Evolutionary conservation across 2,888 invertebrate genomes (phyloP).

Genomic region (Phyllotreta striolata): DNA sequence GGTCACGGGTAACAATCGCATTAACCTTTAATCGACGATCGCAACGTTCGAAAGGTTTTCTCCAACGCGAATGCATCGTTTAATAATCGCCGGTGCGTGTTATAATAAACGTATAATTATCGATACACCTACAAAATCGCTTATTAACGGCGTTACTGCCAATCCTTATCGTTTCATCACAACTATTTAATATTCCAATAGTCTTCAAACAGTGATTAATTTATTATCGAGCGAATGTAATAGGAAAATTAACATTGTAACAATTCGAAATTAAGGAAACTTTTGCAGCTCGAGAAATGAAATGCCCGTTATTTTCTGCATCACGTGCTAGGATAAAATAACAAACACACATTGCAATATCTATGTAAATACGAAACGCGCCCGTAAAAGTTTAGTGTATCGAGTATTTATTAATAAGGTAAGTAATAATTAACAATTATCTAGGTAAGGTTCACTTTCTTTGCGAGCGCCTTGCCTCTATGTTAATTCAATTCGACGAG

Average conservation of each 20-base stretch:
- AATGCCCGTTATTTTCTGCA: conserved; percentile 8
- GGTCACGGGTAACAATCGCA: too few species aligned
- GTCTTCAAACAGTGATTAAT: conserved; percentile 13
- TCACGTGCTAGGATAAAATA: conserved; percentile 17
- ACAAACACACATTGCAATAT: conserved; percentile 13
- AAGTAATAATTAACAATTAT: conserved; percentile 31
- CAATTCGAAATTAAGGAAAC: too few species aligned
- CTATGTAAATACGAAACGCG: conserved; percentile 28
- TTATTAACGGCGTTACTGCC: conserved; percentile 11
- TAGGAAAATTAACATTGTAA: too few species aligned
- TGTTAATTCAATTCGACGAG: conserved; percentile 28
- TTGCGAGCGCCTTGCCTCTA: conserved; percentile 22
- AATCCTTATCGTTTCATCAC: conserved; percentile 23
- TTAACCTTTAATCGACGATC: not conserved
- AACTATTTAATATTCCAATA: conserved; percentile 15
- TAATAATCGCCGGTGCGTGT: too few species aligned
- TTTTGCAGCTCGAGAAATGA: too few species aligned
- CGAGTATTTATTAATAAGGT: conserved; percentile 31
- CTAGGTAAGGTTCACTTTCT: conserved; percentile 31
- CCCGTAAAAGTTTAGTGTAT: conserved; percentile 24
- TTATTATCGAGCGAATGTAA: conserved; percentile 8
- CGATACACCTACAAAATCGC: conserved; percentile 15
- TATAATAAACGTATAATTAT: conserved; percentile 18
- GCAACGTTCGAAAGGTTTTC: not conserved
- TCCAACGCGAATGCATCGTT: not conserved